These are phyloP conservation scores for Plebejus anna DNA, from an alignment of 2,888 invertebrate genomes.

Conservation along the genomic window DNA sequence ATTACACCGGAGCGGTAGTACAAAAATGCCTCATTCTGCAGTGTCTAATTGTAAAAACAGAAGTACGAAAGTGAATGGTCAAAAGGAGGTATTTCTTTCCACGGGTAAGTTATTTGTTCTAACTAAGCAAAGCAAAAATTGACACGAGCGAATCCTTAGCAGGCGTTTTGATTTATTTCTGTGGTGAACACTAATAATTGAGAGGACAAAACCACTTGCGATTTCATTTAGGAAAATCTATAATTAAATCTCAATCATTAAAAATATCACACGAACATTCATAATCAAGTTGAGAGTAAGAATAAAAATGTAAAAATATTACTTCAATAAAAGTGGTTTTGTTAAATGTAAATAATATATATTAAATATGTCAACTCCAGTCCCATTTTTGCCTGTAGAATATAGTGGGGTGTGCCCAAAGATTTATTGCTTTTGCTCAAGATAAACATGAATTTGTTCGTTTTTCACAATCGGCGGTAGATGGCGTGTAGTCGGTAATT, in stretches of 20 bases:
- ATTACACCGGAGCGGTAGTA: no score
- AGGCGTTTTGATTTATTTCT: no score
- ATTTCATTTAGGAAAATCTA: background rate
- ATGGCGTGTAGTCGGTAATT: background rate
- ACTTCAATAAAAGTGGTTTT: slow-evolving; percentile 22
- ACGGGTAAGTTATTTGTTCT: no score
- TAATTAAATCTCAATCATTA: background rate
- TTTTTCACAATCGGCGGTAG: background rate
- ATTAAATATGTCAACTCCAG: slow-evolving; percentile 19
- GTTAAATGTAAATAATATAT: background rate
- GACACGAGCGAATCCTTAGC: no score
- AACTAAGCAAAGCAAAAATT: no score
- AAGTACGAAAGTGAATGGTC: no score
- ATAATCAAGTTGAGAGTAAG: slow-evolving; percentile 21
- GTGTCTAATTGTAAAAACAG: no score
- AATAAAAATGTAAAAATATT: background rate
- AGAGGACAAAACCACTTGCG: background rate
- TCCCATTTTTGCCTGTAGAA: background rate
- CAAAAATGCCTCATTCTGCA: no score
- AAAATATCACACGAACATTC: background rate
- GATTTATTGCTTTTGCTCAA: background rate
- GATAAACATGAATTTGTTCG: background rate
- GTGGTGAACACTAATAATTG: background rate
- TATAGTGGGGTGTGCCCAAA: background rate
- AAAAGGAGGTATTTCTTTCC: no score